Base-by-base conservation (phyloP, 2,888 invertebrate species). In the Hemithea aestivaria region DNA sequence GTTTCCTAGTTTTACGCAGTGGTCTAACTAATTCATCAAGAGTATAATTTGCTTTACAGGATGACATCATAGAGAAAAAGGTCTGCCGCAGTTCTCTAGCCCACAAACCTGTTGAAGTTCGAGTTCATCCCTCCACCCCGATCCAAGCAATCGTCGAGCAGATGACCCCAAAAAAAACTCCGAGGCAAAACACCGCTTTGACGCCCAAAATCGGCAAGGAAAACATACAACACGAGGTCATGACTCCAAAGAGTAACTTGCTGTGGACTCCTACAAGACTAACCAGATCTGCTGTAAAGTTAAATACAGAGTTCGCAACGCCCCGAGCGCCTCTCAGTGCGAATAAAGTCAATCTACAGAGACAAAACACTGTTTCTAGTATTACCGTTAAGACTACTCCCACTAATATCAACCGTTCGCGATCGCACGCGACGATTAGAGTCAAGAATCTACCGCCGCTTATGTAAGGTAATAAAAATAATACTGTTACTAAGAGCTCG, bases 51-150 rank as follows among this genome's bases (percentile, higher is more conserved):
- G n/a, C 16, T 22, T 30, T 80, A 8, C 79, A 89, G 81, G 87
- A 89, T 22, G 72, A 80, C 42, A 78, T 90, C 27, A 77, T 85
- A 35, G 77, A 87, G 21, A 80, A 84, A 21, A 74, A 82, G 31
- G 85, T 88, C 45, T 66, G 89, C 12, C 85, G 90, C 41, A 90
- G 90, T 46, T 90, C 90, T 0, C 69, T 89, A 66, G 74, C 62
- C 24, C 59, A n/a, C 5, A 81, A 54, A 53, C 61, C 44, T 21
- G 61, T 51, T 12, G 72, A 62, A 43, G 16, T n/a, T 7, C 8
- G 20, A 36, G 6, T 26, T 46, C 6, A 1, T 55, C 8, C 68
- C 62, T 22, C 55, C n/a, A n/a, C 50, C 9, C 62, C 69, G 16
- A 53, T 69, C 1, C 49, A 64, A 1, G 47, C 48, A 0, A 62